Percentiles rank a stretch among this genome's conserved stretches.
These are phyloP conservation scores for Sisor rabdophorus DNA, from an alignment of 2,113 vertebrate genomes.

Conservation along the genomic window DNA sequence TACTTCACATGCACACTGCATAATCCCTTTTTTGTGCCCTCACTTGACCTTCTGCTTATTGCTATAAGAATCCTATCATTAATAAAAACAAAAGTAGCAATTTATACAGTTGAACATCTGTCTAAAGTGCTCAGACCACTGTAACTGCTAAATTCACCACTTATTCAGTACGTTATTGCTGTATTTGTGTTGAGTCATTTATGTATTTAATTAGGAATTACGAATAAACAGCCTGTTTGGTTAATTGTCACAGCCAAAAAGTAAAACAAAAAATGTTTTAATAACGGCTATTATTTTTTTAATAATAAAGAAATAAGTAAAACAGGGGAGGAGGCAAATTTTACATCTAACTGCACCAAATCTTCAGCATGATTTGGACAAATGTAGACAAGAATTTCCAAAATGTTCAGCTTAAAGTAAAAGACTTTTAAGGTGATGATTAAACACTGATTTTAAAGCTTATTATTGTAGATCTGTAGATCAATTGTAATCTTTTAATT, in stretches of 20 bases:
- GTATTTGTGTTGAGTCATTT: background rate
- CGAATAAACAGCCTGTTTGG: background rate
- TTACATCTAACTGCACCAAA: background rate
- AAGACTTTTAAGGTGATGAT: constrained; percentile 3
- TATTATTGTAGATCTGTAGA: background rate
- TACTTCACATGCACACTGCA: background rate
- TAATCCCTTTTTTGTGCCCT: constrained; percentile 20
- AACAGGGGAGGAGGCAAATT: no score
- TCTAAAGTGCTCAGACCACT: background rate
- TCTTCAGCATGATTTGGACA: background rate
- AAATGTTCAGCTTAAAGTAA: background rate
- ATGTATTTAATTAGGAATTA: background rate
- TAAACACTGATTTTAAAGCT: background rate
- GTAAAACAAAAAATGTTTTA: background rate
- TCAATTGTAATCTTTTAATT: no score
- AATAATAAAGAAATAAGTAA: background rate
- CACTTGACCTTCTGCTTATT: constrained; percentile 32
- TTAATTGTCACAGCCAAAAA: background rate
- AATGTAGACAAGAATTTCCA: no score
- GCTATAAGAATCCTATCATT: constrained; percentile 20
- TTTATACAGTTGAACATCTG: background rate
- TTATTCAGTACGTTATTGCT: background rate
- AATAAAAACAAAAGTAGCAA: background rate
- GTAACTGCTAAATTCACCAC: background rate
- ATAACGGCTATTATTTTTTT: background rate